These are phyloP conservation scores for Chrysotoxum bicinctum DNA, from an alignment of 2,888 invertebrate genomes.

Conservation along the genomic window DNA sequence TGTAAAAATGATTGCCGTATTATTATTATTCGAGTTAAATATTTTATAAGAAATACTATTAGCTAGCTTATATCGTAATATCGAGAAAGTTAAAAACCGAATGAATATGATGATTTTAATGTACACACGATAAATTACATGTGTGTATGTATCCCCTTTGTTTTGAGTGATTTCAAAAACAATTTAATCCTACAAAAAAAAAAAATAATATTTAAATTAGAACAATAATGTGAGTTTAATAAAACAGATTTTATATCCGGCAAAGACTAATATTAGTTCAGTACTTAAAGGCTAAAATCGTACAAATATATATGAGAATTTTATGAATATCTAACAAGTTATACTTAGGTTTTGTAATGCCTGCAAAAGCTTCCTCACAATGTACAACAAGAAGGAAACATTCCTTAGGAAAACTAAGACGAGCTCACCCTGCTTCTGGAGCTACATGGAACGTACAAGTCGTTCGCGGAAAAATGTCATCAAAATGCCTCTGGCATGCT, in stretches of 20 bases:
- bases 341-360: slow-evolving; percentile 75
- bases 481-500: slow-evolving; percentile 95
- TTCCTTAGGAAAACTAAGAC: slow-evolving; percentile 84
- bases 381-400: slow-evolving; percentile 80
- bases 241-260: not conserved
- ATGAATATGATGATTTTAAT: not conserved
- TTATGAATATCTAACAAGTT: not conserved
- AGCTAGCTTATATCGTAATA: not conserved
- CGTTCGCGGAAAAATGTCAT: slow-evolving; percentile 93
- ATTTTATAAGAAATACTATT: not conserved
- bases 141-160: slow-evolving; percentile 25
- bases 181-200: not conserved
- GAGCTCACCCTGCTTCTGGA: slow-evolving; percentile 90
- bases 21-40: not conserved
- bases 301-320: not conserved
- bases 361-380: slow-evolving; percentile 78
- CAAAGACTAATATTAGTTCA: not conserved
- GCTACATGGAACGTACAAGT: slow-evolving; percentile 94
- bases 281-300: not conserved
- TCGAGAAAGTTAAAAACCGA: not conserved
- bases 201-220: not conserved
- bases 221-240: not conserved
- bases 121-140: slow-evolving; percentile 12
- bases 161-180: slow-evolving; percentile 15
- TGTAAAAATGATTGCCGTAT: not conserved